phyloP scores from a whole-genome alignment of 2,888 invertebrate genomes.

The Fabriciana adippe region DNA sequence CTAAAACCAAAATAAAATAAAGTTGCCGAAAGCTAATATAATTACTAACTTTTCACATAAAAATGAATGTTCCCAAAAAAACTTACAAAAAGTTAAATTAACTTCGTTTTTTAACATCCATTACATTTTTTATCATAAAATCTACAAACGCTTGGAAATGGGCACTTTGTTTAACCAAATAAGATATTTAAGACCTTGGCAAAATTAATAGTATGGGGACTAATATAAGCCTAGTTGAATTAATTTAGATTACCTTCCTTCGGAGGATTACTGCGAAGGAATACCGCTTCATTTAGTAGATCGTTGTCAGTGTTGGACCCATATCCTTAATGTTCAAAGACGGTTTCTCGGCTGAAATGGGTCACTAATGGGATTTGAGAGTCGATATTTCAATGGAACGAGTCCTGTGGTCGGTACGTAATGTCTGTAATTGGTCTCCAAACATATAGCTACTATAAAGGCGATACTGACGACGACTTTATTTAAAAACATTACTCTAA shows the following conservation, averaged over 20 bases:
- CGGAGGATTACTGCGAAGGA: conserved; percentile 28
- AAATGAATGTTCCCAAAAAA: conserved; percentile 37
- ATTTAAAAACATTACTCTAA: not conserved
- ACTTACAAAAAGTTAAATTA: conserved; percentile 40
- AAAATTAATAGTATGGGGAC: conserved; percentile 17
- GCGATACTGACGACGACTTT: conserved; percentile 27
- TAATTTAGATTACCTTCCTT: conserved; percentile 18
- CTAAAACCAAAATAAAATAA: conserved; percentile 29
- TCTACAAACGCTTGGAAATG: conserved; percentile 29
- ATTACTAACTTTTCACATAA: conserved; percentile 42
- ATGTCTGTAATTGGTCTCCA: conserved; percentile 67
- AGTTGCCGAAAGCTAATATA: conserved; percentile 34
- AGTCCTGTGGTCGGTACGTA: conserved; percentile 51
- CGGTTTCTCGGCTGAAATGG: conserved; percentile 66
- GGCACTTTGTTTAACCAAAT: conserved; percentile 21
- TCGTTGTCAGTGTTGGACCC: conserved; percentile 54
- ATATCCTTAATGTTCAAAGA: conserved; percentile 63
- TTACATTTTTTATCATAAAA: conserved; percentile 32
- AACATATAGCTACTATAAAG: conserved; percentile 47
- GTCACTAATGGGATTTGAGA: conserved; percentile 71
- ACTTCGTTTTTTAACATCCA: conserved; percentile 39
- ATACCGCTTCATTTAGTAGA: conserved; percentile 37
- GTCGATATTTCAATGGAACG: conserved; percentile 71
- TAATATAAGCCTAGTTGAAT: conserved; percentile 17
- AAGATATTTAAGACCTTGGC: conserved; percentile 17